phyloP scores from a whole-genome alignment of 2,888 invertebrate genomes.

The Spodoptera exigua region DNA sequence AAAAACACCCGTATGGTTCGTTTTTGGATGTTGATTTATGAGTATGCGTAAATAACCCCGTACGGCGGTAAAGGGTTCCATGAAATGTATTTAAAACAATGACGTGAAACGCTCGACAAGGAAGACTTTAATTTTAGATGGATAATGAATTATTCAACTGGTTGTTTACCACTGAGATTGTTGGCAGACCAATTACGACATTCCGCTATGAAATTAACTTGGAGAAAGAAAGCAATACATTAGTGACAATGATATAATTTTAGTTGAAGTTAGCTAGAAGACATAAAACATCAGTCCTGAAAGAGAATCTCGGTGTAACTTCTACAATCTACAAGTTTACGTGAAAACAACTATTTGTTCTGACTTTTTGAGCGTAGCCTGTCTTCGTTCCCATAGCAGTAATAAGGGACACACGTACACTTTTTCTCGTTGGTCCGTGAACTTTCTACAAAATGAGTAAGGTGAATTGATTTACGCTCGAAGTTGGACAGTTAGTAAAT shows the following conservation, averaged over 20 bases:
- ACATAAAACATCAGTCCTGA: constrained; percentile 5
- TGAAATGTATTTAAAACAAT: constrained; percentile 45
- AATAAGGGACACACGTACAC: constrained; percentile 55
- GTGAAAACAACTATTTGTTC: constrained; percentile 27
- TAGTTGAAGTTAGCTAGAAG: constrained; percentile 6
- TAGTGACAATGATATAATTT: constrained; percentile 6
- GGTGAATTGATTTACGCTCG: constrained; percentile 70
- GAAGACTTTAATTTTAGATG: constrained; percentile 43
- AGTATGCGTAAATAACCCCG: constrained; percentile 31
- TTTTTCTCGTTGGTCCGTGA: constrained; percentile 55
- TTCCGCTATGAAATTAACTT: constrained; percentile 8
- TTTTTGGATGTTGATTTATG: constrained; percentile 41
- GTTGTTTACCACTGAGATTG: constrained; percentile 26
- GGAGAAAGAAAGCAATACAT: constrained; percentile 14
- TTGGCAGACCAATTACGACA: constrained; percentile 27
- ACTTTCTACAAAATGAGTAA: constrained; percentile 53
- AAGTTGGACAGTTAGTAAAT: constrained; percentile 71
- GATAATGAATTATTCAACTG: constrained; percentile 30
- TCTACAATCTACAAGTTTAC: constrained; percentile 8
- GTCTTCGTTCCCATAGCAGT: constrained; percentile 54
- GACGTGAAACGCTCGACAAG: constrained; percentile 21
- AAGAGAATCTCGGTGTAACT: constrained; percentile 19
- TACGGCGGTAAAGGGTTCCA: constrained; percentile 10
- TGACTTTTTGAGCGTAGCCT: constrained; percentile 40
- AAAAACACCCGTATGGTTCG: constrained; percentile 23